Conservation (phyloP, 2,797 vertebrate species). For the Mallotus villosus region DNA sequence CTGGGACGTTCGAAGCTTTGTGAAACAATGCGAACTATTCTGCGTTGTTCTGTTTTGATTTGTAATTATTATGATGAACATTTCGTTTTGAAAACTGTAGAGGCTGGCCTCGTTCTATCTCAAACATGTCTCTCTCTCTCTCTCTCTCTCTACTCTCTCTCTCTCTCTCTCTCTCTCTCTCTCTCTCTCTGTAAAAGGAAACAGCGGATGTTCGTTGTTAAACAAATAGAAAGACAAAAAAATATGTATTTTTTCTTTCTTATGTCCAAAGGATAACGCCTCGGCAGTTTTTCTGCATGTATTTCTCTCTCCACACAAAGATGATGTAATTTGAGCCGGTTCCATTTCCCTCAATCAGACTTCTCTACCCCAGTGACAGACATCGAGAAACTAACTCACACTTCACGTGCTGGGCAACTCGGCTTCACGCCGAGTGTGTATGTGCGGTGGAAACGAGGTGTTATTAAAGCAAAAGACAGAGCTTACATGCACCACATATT, state of each 20-base stretch:
- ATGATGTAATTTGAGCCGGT: conserved; percentile 75
- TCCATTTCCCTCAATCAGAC: conserved; percentile 37
- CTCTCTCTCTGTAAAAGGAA: conserved; percentile 59
- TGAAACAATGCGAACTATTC: conserved; percentile 89
- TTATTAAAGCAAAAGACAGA: conserved; percentile 13
- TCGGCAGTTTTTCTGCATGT: conserved; percentile 68
- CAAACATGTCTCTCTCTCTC: conserved; percentile 70
- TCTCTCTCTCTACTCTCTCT: conserved; percentile 60
- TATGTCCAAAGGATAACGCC: conserved; percentile 70
- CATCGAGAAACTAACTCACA: conserved; percentile 43
- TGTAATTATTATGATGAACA: conserved; percentile 79
- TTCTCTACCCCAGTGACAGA: conserved; percentile 40
- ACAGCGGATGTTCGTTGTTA: conserved; percentile 76
- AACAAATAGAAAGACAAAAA: conserved; percentile 57
- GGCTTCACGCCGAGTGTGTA: background rate
- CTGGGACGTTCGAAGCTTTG: conserved; percentile 92
- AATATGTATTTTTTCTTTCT: conserved; percentile 45
- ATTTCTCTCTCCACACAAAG: conserved; percentile 75
- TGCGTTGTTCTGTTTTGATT: conserved; percentile 89
- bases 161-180: conserved; percentile 25
- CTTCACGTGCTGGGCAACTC: conserved; percentile 49
- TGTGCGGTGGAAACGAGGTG: conserved; percentile 1
- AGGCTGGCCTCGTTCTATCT: conserved; percentile 97
- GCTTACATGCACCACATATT: conserved; percentile 40
- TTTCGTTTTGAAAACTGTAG: conserved; percentile 83